Evolutionary conservation across 2,888 invertebrate species (phyloP), one percentile per base, ranked within the genome.

Genomic region (Argyra leucocephala): DNA sequence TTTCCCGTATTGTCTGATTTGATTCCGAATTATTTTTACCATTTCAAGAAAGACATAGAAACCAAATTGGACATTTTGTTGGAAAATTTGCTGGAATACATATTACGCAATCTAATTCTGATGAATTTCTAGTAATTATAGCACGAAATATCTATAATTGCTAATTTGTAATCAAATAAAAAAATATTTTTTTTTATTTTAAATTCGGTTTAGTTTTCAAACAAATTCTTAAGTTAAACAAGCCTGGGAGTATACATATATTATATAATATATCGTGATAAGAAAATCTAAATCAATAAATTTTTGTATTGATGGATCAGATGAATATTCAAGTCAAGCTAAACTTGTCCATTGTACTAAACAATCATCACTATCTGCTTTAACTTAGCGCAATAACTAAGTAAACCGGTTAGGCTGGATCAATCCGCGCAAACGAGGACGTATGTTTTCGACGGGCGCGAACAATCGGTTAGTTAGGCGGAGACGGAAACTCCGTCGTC

Each of bases 81-180:
- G 96, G 96, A 77, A 93, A 96, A 75, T 92, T 88, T 71, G 90
- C 88, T 69, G 89, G 88, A 24, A 96, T 84, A 22, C 88, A 87
- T 68, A 95, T 86, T 59, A 88, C 84, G 18, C 91, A 89, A 23
- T 88, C 84, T 71, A 96, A 80, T 76, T 88, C 88, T 12, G 90
- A 94, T 82, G 88, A 88, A 66, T 88, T 89, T 69, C 93, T 83
- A 18, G 88, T 87, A 68, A 94, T 82, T 22, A 87, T 83, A 21
- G 90, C 90, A 71, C 86, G 84, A 76, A n/a, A n/a, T n/a, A n/a
- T n/a, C n/a, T n/a, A n/a, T n/a, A n/a, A n/a, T n/a, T n/a, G n/a
- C n/a, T n/a, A n/a, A n/a, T n/a, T n/a, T n/a, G n/a, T n/a, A n/a
- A n/a, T n/a, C n/a, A n/a, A n/a, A n/a, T n/a, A n/a, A n/a, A n/a